Evolutionary conservation across 2,113 vertebrate genomes (phyloP), one percentile per base, ranked within the genome.

Genomic region (Psophia crepitans): DNA sequence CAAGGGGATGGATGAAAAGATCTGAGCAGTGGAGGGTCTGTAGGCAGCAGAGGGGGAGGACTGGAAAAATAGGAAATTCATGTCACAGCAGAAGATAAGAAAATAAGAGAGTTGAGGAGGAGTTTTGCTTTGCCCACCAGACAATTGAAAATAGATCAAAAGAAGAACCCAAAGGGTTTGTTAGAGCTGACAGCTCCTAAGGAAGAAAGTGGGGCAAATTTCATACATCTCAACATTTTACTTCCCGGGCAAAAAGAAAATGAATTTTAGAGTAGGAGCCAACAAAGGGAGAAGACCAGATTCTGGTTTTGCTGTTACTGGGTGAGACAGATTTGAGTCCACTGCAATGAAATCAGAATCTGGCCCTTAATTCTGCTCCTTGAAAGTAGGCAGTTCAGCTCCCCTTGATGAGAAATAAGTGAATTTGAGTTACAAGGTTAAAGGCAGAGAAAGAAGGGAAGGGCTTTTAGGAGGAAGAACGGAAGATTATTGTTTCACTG

Each of bases 91-190:
- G 79, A 85, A 93, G 78, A 83, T 66, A 85, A 74, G 89, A 81
- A 96, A 97, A 89, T 71, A 71, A 92, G 91, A 93, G 94, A 73
- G 54, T 89, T 3, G n/a, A 91, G 84, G 71, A 96, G 92, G 83
- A 95, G 93, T 53, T 90, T 74, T 90, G 43, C 92, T 97, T 97
- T 94, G 85, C 96, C 87, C 60, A 90, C 87, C 96, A 96, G 91
- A 93, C 94, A 95, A 96, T 91, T 94, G 92, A 94, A 95, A 96
- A 91, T 71, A 93, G 91, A 91, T 96, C 88, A 97, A 97, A 97
- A 90, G 78, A 92, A 60, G 95, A 96, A 96, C 85, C 93, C 94
- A 94, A 94, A 89, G 96, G 94, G 92, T 92, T 94, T 89, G 58
- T 96, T 84, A 71, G 91, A 95, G 84, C 96, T 95, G 96, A 91